phyloP scores from a whole-genome alignment of 2,888 invertebrate genomes.

The Drosophila mulleri region DNA sequence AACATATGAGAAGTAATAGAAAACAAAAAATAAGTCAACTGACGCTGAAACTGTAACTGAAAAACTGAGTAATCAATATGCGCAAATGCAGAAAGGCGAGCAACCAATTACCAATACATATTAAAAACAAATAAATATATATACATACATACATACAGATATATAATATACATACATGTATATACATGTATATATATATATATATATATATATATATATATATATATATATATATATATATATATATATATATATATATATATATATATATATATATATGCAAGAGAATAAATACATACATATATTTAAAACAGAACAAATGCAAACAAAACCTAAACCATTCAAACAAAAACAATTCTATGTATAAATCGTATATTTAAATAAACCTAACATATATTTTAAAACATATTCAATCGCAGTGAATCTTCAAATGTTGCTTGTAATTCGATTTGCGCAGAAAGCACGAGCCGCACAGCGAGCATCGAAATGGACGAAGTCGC shows the following conservation, averaged over 20 bases:
- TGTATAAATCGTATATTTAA: constrained; percentile 78
- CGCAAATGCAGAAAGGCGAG: constrained; percentile 46
- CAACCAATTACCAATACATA: constrained; percentile 51
- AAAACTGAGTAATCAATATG: constrained; percentile 53
- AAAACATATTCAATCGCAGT: constrained; percentile 41
- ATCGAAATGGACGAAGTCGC: constrained; percentile 62
- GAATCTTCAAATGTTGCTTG: constrained; percentile 77
- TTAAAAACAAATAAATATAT: not conserved
- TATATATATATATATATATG: constrained; percentile 16
- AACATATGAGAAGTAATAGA: constrained; percentile 25
- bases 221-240: too few relatives aligned
- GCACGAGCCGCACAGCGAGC: constrained; percentile 64
- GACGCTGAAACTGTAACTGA: constrained; percentile 58
- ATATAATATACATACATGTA: constrained; percentile 12
- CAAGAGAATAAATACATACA: constrained; percentile 28
- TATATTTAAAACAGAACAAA: constrained; percentile 30
- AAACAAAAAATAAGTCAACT: constrained; percentile 43
- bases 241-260: constrained; percentile 5
- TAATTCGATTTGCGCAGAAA: constrained; percentile 77
- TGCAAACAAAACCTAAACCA: constrained; percentile 20
- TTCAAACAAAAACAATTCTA: constrained; percentile 43
- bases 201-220: too few relatives aligned
- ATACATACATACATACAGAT: constrained; percentile 5
- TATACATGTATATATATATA: too few relatives aligned
- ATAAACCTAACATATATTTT: constrained; percentile 68